These are phyloP conservation scores for Drosophila kanapiae DNA, from an alignment of 1,140 invertebrate genomes.

Conservation along the genomic window DNA sequence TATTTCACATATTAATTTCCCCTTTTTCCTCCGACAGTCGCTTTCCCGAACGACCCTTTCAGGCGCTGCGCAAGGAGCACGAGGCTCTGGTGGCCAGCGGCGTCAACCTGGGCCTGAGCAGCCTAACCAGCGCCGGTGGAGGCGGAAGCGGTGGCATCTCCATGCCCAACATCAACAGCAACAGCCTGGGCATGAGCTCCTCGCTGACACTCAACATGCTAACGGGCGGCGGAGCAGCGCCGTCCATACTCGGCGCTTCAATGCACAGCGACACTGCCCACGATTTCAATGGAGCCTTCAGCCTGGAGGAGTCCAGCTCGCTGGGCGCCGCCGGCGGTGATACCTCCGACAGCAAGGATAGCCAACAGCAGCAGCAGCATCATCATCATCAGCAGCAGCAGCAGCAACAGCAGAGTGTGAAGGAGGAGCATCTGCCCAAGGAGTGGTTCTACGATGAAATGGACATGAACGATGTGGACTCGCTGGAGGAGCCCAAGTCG, in stretches of 20 bases:
- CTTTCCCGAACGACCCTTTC: constrained; percentile 82
- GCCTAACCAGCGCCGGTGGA: constrained; percentile 2
- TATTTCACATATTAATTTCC: too few species aligned
- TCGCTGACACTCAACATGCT: constrained; percentile 66
- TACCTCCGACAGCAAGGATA: constrained; percentile 84
- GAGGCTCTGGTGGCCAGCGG: constrained; percentile 69
- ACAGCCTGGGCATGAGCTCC: constrained; percentile 38
- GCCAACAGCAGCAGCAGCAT: constrained; percentile 73
- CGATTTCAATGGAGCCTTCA: constrained; percentile 80
- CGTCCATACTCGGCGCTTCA: constrained; percentile 56
- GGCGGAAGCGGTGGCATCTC: not conserved
- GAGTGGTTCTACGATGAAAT: constrained; percentile 95
- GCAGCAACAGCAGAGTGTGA: constrained; percentile 42
- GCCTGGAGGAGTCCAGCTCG: constrained; percentile 80
- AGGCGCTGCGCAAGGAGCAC: constrained; percentile 81
- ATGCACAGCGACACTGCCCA: constrained; percentile 67
- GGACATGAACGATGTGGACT: constrained; percentile 96
- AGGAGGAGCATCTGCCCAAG: constrained; percentile 86
- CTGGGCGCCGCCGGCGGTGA: constrained; percentile 81
- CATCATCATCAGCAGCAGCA: constrained; percentile 48
- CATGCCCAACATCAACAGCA: constrained; percentile 12
- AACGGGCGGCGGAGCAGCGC: constrained; percentile 59
- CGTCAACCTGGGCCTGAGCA: constrained; percentile 40
- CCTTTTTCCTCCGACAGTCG: constrained; percentile 30
- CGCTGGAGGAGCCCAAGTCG: constrained; percentile 95